These are phyloP conservation scores for Hippolais icterina DNA, from an alignment of 2,113 vertebrate species.

Conservation along the genomic window DNA sequence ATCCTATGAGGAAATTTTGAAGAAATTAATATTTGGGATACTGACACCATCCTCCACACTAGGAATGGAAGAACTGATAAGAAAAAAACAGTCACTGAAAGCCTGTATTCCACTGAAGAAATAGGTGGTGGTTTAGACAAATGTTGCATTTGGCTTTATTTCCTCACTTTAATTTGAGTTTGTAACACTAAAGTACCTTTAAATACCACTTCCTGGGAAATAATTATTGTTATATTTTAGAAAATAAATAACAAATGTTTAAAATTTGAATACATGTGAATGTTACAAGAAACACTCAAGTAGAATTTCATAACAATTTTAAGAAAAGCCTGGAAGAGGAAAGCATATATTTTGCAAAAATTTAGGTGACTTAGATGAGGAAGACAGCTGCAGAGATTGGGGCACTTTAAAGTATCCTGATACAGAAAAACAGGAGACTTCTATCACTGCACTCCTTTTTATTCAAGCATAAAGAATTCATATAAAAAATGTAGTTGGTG, in stretches of 20 bases:
- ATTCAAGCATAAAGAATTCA: background rate
- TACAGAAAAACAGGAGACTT: background rate
- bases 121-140: background rate
- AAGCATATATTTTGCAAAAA: background rate
- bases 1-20: background rate
- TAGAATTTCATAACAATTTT: background rate
- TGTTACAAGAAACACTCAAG: background rate
- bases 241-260: background rate
- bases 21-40: background rate
- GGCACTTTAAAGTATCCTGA: background rate
- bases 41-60: background rate
- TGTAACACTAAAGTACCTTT: background rate
- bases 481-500: background rate
- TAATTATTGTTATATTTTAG: background rate
- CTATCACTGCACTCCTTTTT: background rate
- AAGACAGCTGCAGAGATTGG: background rate
- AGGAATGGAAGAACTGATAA: background rate
- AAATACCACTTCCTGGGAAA: background rate
- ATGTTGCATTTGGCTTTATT: background rate
- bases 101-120: background rate
- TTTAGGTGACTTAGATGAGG: background rate
- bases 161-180: background rate
- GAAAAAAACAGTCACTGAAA: background rate
- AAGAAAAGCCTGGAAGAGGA: background rate
- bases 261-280: background rate